Conservation (phyloP, 2,113 vertebrate genomes). For the Rhinoderma darwinii region DNA sequence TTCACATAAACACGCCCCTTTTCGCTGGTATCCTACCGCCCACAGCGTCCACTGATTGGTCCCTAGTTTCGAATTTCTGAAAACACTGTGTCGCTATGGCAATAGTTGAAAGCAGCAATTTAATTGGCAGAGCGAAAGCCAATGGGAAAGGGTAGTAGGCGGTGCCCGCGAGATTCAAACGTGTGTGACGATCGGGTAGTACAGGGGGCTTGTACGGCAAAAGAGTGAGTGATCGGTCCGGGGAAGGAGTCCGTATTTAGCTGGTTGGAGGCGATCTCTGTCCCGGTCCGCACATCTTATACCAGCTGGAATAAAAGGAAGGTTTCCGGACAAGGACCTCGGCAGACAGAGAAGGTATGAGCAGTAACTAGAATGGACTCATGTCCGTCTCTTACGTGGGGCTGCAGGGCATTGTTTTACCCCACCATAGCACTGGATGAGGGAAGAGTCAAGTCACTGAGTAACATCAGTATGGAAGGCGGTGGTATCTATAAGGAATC, state of each 20-base stretch:
- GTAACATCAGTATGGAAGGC: no score
- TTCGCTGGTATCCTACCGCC: background rate
- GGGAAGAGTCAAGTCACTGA: no score
- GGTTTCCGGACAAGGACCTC: background rate
- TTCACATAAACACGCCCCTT: background rate
- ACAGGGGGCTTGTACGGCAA: background rate
- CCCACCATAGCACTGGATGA: no score
- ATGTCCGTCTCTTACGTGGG: background rate
- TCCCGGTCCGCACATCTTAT: background rate
- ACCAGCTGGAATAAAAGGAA: background rate
- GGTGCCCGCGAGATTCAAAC: slow-evolving; percentile 37
- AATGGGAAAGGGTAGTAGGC: background rate
- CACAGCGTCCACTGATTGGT: slow-evolving; percentile 7
- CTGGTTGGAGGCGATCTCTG: background rate
- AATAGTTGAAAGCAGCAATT: background rate
- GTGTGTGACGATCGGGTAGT: background rate
- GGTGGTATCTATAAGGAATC: no score
- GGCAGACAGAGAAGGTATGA: background rate
- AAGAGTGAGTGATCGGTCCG: background rate
- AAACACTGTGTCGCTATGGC: background rate
- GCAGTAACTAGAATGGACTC: no score
- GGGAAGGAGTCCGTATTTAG: background rate
- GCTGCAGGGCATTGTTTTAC: background rate
- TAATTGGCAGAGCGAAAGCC: background rate
- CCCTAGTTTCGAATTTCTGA: slow-evolving; percentile 3